Conservation (phyloP, 2,888 invertebrate genomes). For the Spatulosminthurus flaviceps region DNA sequence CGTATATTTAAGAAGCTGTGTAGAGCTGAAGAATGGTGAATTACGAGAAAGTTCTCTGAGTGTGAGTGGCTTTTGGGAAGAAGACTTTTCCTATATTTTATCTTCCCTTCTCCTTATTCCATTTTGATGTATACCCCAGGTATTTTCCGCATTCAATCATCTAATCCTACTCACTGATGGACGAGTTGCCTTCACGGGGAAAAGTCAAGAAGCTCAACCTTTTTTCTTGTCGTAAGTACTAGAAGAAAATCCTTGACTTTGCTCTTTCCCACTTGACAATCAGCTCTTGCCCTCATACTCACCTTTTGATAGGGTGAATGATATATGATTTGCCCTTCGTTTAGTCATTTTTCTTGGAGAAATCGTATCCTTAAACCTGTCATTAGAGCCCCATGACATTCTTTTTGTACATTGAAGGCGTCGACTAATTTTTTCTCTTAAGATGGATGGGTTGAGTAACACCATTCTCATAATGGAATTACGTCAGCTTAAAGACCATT, state of each 20-base stretch:
- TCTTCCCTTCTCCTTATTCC: slow-evolving; percentile 5
- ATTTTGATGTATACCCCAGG: slow-evolving; percentile 72
- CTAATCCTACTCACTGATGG: slow-evolving; percentile 90
- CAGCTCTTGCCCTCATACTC: background rate
- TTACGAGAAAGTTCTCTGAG: too few relatives aligned
- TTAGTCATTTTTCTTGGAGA: background rate
- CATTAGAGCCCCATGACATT: background rate
- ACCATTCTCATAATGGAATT: background rate
- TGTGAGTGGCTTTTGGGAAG: background rate
- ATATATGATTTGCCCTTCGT: slow-evolving; percentile 6
- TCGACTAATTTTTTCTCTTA: background rate
- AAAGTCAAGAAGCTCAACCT: slow-evolving; percentile 78
- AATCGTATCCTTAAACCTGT: background rate
- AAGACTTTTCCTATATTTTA: too few relatives aligned
- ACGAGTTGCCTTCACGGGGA: slow-evolving; percentile 85
- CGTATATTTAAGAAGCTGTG: too few relatives aligned
- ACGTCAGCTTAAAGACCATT: too few relatives aligned
- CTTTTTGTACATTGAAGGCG: background rate
- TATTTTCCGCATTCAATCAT: slow-evolving; percentile 89
- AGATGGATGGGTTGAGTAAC: background rate
- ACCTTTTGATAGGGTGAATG: background rate
- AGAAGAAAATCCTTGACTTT: slow-evolving; percentile 29
- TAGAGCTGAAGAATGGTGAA: too few relatives aligned
- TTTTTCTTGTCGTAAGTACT: slow-evolving; percentile 81
- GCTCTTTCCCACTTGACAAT: slow-evolving; percentile 13